These are phyloP conservation scores for Phyllotreta cruciferae DNA, from an alignment of 2,888 invertebrate genomes.

Conservation along the genomic window DNA sequence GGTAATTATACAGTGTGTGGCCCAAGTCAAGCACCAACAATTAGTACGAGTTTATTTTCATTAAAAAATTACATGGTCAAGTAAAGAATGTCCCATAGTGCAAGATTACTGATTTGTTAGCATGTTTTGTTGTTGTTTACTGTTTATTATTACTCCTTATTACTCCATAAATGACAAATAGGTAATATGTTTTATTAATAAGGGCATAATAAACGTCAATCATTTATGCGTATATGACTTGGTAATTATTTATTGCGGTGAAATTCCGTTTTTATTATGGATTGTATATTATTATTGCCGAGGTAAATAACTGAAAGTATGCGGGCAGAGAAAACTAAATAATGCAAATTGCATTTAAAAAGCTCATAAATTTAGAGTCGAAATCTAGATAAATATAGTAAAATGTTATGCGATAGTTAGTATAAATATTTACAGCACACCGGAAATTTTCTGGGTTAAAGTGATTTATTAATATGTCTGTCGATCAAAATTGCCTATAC, in stretches of 20 bases:
- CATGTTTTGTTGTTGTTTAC: conserved; percentile 5
- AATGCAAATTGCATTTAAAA: background rate
- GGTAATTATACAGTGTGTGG: conserved; percentile 25
- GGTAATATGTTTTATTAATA: too few species aligned
- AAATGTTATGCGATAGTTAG: background rate
- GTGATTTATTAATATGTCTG: conserved; percentile 1
- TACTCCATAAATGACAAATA: too few species aligned
- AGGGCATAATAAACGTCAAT: too few species aligned
- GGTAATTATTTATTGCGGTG: too few species aligned
- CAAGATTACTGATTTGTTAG: conserved; percentile 10
- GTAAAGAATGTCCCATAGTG: conserved; percentile 1
- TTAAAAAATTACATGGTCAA: conserved; percentile 10
- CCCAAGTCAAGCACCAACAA: conserved; percentile 7
- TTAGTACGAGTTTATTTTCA: background rate
- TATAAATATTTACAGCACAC: conserved; percentile 1
- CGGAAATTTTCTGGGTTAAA: background rate
- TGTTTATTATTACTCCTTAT: background rate
- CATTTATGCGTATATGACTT: too few species aligned
- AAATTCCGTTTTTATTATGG: too few species aligned
- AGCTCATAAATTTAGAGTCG: conserved; percentile 4
- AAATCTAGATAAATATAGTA: conserved; percentile 2
- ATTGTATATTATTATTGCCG: too few species aligned
- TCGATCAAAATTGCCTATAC: background rate
- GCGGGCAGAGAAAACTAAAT: too few species aligned
- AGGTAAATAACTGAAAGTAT: too few species aligned